A percentile compares a stretch with the other conserved stretches of the same genome.
phyloP scores from a whole-genome alignment of 2,888 invertebrate species.

The Epinotia bilunana region DNA sequence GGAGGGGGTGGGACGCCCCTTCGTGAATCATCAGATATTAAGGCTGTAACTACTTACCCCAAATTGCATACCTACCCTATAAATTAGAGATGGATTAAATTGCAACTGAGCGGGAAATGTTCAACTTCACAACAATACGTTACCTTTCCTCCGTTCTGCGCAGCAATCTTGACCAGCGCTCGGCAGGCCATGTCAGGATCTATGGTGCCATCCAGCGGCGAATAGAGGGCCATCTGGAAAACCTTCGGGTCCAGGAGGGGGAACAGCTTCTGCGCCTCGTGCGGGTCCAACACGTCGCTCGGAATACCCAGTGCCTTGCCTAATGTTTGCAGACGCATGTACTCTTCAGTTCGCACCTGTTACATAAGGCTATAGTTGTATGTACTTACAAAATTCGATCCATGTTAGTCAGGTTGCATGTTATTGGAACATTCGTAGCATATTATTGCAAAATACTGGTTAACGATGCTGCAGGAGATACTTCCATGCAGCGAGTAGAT shows the following conservation, averaged over 20 bases:
- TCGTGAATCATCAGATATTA: too few relatives aligned
- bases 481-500: too few relatives aligned
- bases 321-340: conserved; percentile 90
- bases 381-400: too few relatives aligned
- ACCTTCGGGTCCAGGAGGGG: conserved; percentile 90
- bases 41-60: too few relatives aligned
- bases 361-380: conserved; percentile 34
- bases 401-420: too few relatives aligned
- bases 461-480: too few relatives aligned
- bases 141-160: conserved; percentile 88
- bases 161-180: conserved; percentile 90
- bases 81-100: too few relatives aligned
- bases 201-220: conserved; percentile 92
- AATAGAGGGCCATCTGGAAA: conserved; percentile 90
- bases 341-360: conserved; percentile 92
- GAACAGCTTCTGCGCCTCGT: conserved; percentile 90
- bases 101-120: too few relatives aligned
- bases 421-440: too few relatives aligned
- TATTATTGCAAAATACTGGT: too few relatives aligned
- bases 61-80: too few relatives aligned
- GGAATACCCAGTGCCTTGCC: conserved; percentile 92
- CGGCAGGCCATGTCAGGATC: conserved; percentile 93
- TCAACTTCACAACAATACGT: conserved; percentile 34
- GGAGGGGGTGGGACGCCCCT: too few relatives aligned
- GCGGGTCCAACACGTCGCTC: conserved; percentile 88